These are phyloP conservation scores for Trichonephila clavata DNA, from an alignment of 1,140 invertebrate genomes.

Conservation along the genomic window DNA sequence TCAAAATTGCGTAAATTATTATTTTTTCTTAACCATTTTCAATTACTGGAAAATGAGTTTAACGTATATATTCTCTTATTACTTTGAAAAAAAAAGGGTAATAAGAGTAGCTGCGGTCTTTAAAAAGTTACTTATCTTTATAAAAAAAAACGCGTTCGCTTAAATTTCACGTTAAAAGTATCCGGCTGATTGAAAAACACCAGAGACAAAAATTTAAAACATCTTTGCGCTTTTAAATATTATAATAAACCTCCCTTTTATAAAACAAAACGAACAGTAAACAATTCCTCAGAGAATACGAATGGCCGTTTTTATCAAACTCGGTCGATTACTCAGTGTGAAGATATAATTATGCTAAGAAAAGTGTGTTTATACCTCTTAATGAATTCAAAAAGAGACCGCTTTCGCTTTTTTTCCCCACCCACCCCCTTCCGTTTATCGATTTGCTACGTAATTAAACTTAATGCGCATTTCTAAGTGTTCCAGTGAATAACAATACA, in stretches of 20 bases:
- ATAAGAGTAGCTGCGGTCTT: too few relatives aligned
- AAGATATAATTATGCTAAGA: neutral
- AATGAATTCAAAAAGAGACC: slow-evolving; percentile 25
- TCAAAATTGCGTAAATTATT: too few relatives aligned
- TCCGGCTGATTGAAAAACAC: neutral
- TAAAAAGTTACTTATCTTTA: too few relatives aligned
- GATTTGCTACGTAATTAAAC: neutral
- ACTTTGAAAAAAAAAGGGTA: too few relatives aligned
- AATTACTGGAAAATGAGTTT: too few relatives aligned
- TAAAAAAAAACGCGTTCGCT: neutral
- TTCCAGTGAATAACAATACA: neutral
- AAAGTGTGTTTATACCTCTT: slow-evolving; percentile 1
- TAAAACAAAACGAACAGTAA: neutral
- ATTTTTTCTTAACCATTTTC: too few relatives aligned
- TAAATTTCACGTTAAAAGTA: neutral
- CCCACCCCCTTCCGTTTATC: neutral
- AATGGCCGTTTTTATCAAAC: neutral
- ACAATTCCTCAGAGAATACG: neutral
- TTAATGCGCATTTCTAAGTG: neutral
- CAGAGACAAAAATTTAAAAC: neutral
- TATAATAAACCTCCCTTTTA: neutral
- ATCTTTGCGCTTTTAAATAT: slow-evolving; percentile 23
- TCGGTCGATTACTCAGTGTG: slow-evolving; percentile 5
- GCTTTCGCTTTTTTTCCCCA: neutral
- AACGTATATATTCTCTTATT: too few relatives aligned